These are phyloP conservation scores for Volucella inflata DNA, from an alignment of 2,888 invertebrate genomes.

Conservation along the genomic window DNA sequence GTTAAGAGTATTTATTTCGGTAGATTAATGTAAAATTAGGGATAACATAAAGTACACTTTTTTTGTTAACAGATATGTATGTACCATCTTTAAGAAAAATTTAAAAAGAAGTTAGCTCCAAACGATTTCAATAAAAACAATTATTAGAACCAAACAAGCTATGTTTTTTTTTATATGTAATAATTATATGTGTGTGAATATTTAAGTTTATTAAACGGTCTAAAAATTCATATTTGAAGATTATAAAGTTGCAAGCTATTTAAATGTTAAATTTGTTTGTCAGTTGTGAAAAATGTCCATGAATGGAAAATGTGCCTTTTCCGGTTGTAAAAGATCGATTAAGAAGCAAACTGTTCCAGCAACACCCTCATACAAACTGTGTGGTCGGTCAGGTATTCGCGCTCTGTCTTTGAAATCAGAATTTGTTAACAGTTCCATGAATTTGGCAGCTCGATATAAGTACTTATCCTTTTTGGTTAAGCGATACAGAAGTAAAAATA, in stretches of 20 bases:
- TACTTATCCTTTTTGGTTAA: slow-evolving; percentile 89
- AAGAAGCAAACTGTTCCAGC: slow-evolving; percentile 94
- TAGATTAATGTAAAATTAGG: slow-evolving; percentile 65
- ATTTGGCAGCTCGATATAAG: slow-evolving; percentile 89
- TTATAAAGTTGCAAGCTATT: slow-evolving; percentile 38
- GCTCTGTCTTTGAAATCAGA: slow-evolving; percentile 88
- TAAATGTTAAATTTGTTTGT: slow-evolving; percentile 43
- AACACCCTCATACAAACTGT: slow-evolving; percentile 92
- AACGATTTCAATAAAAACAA: slow-evolving; percentile 18
- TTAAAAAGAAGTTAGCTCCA: neutral
- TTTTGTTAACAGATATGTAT: neutral
- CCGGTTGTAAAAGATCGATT: slow-evolving; percentile 89
- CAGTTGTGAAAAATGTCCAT: slow-evolving; percentile 86
- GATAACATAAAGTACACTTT: slow-evolving; percentile 41
- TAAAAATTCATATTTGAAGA: slow-evolving; percentile 50
- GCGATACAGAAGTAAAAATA: slow-evolving; percentile 90
- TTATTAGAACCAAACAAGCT: slow-evolving; percentile 42
- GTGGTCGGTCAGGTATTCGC: slow-evolving; percentile 91
- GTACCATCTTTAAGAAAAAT: slow-evolving; percentile 2
- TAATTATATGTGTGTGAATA: slow-evolving; percentile 50
- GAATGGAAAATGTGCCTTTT: slow-evolving; percentile 92
- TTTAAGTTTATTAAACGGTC: slow-evolving; percentile 55
- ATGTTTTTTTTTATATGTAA: neutral
- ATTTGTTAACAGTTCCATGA: slow-evolving; percentile 89
- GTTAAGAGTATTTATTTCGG: slow-evolving; percentile 68